Base-by-base conservation (phyloP, 2,113 vertebrate genomes). In the Anarhynchus alexandrinus region DNA sequence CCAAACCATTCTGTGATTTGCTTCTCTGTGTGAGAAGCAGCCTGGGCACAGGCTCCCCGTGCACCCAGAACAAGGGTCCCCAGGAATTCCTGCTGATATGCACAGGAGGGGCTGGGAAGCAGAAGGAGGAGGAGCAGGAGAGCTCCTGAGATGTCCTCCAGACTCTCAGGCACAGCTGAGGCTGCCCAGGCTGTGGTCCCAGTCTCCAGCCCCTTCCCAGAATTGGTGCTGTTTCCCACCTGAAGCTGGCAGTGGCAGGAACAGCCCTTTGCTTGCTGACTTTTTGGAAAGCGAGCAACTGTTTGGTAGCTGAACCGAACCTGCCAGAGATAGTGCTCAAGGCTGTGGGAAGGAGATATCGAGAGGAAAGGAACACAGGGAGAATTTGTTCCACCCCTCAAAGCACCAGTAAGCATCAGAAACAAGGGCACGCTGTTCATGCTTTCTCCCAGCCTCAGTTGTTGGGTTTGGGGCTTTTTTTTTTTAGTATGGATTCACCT, bases 21-120 rank as follows among this genome's bases (percentile, higher is more conserved):
- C 45, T 52, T 8, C 54, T 26, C 59, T 3, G 5, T 2, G 19
- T 1, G 2, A 66, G 17, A 11, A 34, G 23, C 59, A 47, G 23
- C 61, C 25, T 12, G 30, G 36, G 36, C 43, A 19, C 3, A 0
- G 29, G 25, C 25, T 65, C 58, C 49, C n/a, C n/a, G 1, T 0
- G 3, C 25, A 11, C 5, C 26, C 52, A n/a, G 19, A 32, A 21
- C 26, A 27, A n/a, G 23, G 20, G 5, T 19, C 11, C 30, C 58
- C 67, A 8, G 3, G 5, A 10, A 21, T 4, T 22, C 11, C 26
- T 12, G 30, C 25, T 9, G 29, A 8, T 29, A 25, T 1, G 7
- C 12, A 18, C 17, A 21, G n/a, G 26, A 32, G 38, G 8, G 27
- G 14, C 25, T 11, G 27, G 14, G 51, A 10, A 36, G 42, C n/a